phyloP scores from a whole-genome alignment of 2,888 invertebrate species.

The Eucera pruinosa region DNA sequence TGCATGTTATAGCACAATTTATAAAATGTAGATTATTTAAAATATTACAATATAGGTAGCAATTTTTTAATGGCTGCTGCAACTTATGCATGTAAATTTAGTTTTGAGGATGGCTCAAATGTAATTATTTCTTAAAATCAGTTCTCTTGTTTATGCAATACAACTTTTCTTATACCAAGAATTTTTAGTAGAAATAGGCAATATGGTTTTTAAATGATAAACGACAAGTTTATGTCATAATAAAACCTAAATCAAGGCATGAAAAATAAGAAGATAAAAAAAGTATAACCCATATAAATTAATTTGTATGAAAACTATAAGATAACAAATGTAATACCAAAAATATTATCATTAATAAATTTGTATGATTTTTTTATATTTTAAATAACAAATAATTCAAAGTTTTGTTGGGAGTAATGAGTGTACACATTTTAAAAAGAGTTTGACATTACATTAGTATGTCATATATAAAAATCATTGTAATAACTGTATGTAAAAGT shows the following conservation, averaged over 20 bases:
- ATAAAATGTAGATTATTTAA: constrained; percentile 43
- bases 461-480: not conserved
- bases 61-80: constrained; percentile 73
- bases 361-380: too few species aligned
- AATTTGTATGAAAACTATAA: not conserved
- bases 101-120: constrained; percentile 72
- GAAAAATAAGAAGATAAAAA: constrained; percentile 6
- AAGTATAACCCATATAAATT: not conserved
- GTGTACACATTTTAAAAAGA: not conserved
- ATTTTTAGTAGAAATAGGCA: not conserved
- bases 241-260: not conserved
- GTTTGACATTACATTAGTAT: not conserved
- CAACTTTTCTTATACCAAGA: constrained; percentile 15
- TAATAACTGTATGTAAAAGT: too few species aligned
- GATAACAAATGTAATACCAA: not conserved
- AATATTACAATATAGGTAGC: constrained; percentile 64
- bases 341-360: not conserved
- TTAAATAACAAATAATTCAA: not conserved
- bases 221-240: too few species aligned
- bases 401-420: not conserved
- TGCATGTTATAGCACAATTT: constrained; percentile 76
- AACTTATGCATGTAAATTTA: constrained; percentile 76
- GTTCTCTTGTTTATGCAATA: constrained; percentile 36
- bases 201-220: not conserved
- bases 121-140: constrained; percentile 52